Conservation (phyloP, 2,888 invertebrate species). For the Drosophila eohydei region DNA sequence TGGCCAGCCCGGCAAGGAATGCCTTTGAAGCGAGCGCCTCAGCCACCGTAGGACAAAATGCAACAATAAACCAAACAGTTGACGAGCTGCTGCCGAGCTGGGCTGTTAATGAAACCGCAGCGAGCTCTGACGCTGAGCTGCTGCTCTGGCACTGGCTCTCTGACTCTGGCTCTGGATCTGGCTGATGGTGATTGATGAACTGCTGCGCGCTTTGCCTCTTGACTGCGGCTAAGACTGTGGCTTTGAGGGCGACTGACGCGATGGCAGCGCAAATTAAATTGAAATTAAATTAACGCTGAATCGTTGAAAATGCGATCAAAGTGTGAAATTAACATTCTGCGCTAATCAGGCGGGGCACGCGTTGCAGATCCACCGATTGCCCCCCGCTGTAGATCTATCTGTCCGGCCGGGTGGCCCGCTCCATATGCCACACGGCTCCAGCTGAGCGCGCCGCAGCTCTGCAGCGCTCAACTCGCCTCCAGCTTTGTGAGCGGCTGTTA, state of each 20-base stretch:
- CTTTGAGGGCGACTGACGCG: constrained; percentile 28
- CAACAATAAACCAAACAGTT: constrained; percentile 75
- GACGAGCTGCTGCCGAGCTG: constrained; percentile 59
- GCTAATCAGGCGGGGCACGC: constrained; percentile 77
- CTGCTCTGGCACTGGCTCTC: not conserved
- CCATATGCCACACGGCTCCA: constrained; percentile 33
- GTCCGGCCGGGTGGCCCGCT: not conserved
- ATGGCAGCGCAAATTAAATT: constrained; percentile 72
- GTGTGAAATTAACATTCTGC: constrained; percentile 81
- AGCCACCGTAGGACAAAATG: constrained; percentile 70
- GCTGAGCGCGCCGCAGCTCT: constrained; percentile 34
- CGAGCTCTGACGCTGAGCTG: constrained; percentile 6
- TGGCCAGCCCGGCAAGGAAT: constrained; percentile 51
- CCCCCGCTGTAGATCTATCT: constrained; percentile 25
- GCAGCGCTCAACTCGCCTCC: not conserved
- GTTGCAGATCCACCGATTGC: constrained; percentile 35
- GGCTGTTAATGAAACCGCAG: constrained; percentile 70
- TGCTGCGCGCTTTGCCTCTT: constrained; percentile 24
- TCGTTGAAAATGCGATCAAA: constrained; percentile 77
- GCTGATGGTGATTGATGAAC: constrained; percentile 72
- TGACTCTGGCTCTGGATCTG: constrained; percentile 2
- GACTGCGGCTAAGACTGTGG: constrained; percentile 1
- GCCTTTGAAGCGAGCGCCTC: constrained; percentile 72
- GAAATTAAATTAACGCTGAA: constrained; percentile 79
- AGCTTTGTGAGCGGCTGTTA: constrained; percentile 41